A percentile compares a stretch with the other conserved stretches of the same genome.
phyloP scores from a whole-genome alignment of 2,888 invertebrate genomes.

The Cryptus armator region DNA sequence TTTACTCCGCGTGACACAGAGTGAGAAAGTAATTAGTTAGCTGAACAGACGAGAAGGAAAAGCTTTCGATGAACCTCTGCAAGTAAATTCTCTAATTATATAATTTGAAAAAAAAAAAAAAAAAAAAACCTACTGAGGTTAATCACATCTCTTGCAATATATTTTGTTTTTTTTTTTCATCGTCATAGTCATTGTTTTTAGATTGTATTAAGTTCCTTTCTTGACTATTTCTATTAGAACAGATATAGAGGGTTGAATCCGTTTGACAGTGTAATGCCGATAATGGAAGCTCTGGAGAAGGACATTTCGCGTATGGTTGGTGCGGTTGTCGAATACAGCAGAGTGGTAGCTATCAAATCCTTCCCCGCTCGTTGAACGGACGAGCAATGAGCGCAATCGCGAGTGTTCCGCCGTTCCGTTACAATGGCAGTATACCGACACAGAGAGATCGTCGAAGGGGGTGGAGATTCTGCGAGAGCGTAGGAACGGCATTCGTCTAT shows the following conservation, averaged over 20 bases:
- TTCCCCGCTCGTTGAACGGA: slow-evolving; percentile 14
- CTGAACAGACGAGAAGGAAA: slow-evolving; percentile 40
- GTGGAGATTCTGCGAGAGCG: slow-evolving; percentile 73
- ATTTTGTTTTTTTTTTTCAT: neutral
- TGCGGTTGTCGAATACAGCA: slow-evolving; percentile 5
- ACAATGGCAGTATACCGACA: slow-evolving; percentile 57
- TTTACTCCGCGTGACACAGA: slow-evolving; percentile 68
- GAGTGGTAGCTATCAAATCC: neutral
- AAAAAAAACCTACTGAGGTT: neutral
- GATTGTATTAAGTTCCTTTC: too few relatives aligned
- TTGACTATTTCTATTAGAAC: neutral
- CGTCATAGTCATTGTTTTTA: too few relatives aligned
- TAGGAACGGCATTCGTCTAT: slow-evolving; percentile 52
- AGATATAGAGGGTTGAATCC: neutral
- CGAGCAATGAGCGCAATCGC: slow-evolving; percentile 62
- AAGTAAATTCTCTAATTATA: slow-evolving; percentile 10
- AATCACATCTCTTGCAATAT: neutral
- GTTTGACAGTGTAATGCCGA: neutral
- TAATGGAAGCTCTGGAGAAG: neutral
- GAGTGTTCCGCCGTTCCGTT: slow-evolving; percentile 37
- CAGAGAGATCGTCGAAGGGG: slow-evolving; percentile 68
- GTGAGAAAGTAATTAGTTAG: slow-evolving; percentile 72
- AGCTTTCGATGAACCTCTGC: neutral
- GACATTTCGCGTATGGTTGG: neutral
- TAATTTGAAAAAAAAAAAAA: slow-evolving; percentile 12